Evolutionary conservation across 2,888 invertebrate genomes (phyloP).

Genomic region (Cryptus armator): DNA sequence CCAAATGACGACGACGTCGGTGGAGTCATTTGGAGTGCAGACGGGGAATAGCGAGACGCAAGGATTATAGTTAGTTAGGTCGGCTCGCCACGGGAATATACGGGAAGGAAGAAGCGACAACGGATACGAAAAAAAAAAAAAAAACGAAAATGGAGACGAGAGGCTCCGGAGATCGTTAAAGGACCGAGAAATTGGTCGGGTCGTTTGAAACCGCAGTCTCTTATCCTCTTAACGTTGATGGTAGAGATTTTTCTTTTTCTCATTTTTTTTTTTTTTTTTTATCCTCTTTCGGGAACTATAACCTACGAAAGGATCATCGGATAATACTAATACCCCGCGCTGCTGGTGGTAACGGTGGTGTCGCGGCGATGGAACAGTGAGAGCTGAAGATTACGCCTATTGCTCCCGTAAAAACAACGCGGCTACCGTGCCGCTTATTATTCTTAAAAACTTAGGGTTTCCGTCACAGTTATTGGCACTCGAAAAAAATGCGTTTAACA

Average conservation of each 20-base stretch:
- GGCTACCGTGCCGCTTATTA: constrained; percentile 46
- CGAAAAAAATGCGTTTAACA: neutral
- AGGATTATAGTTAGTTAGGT: constrained; percentile 64
- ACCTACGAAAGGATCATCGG: constrained; percentile 22
- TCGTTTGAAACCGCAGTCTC: constrained; percentile 76
- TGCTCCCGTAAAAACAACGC: neutral
- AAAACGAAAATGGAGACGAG: constrained; percentile 7
- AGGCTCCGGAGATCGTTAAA: constrained; percentile 68
- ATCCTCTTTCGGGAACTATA: constrained; percentile 3
- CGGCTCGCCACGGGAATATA: constrained; percentile 29
- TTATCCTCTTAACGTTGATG: constrained; percentile 76
- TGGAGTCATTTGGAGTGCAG: constrained; percentile 55
- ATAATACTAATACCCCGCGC: constrained; percentile 41
- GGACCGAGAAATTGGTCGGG: constrained; percentile 78
- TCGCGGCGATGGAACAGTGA: constrained; percentile 1
- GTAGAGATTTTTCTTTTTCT: constrained; percentile 37
- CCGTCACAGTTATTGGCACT: neutral
- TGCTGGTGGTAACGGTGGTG: constrained; percentile 16
- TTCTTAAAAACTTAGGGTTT: neutral
- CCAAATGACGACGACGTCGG: constrained; percentile 36
- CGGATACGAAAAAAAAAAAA: constrained; percentile 8
- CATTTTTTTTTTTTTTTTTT: constrained; percentile 16
- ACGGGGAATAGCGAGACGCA: constrained; percentile 42
- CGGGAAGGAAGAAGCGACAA: constrained; percentile 31
- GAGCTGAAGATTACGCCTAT: constrained; percentile 21